Base-by-base conservation (phyloP, 2,888 invertebrate species). In the Pterostichus niger region DNA sequence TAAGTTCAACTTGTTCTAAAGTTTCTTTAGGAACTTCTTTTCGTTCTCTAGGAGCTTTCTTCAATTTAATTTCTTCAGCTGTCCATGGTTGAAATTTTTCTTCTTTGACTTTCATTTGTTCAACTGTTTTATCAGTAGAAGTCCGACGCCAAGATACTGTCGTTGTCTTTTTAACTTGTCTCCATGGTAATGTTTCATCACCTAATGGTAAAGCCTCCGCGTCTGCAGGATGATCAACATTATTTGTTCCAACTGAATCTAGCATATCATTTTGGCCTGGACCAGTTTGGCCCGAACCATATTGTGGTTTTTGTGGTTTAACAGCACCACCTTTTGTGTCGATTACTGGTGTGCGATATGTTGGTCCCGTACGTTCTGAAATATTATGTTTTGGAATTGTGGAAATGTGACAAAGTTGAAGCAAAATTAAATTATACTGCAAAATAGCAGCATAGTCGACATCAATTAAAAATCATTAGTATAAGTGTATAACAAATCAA, bases 41-140 rank as follows among this genome's bases (percentile, higher is more conserved):
- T 76, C 85, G 88, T 73, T 89, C 88, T 86, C 85, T 87, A 87
- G 84, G 90, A 0, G 89, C 88, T 86, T 90, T 91, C 85, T 93
- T 94, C 33, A 94, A 87, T 54, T 88, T 90, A 13, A 93, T 91
- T 85, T 92, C 91, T 89, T 95, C 93, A 86, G 95, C 92, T 2
- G 93, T 95, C 93, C 93, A 93, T 9, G 93, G 92, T 86, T 92
- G 90, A 71, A 90, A 87, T 59, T 87, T 85, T 80, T 88, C 86
- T 76, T 85, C 85, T n/a, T 89, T 88, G 1, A 90, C 89, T 86
- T 90, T 89, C 24, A 89, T 88, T 82, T 89, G 89, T 52, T 90
- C 93, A 88, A 93, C 64, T 87, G 93, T 89, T 64, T 89, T 84
- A 71, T 84, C 90, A 87, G 87, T 83, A 68, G 84, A 64, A 71